Conservation (phyloP, 1,140 invertebrate genomes). For the Sycophaga agraensis region DNA sequence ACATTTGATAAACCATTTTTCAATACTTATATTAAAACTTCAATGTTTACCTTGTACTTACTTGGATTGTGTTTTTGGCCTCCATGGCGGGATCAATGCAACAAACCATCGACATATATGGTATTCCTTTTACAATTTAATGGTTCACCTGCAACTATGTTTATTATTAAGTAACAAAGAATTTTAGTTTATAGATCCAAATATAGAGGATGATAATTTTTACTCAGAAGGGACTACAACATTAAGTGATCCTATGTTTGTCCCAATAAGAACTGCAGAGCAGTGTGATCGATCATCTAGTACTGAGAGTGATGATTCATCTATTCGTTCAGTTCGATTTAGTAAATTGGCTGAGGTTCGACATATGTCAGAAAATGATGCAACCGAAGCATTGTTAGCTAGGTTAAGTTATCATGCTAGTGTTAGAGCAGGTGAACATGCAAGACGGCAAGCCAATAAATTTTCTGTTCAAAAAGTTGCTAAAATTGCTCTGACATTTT, state of each 20-base stretch:
- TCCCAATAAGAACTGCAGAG: slow-evolving; percentile 78
- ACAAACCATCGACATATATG: slow-evolving; percentile 66
- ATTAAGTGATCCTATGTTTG: slow-evolving; percentile 77
- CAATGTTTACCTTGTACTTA: slow-evolving; percentile 84
- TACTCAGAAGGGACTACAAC: slow-evolving; percentile 63
- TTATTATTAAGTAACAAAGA: too few relatives aligned
- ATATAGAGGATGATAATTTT: slow-evolving; percentile 69
- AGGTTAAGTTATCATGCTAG: slow-evolving; percentile 82
- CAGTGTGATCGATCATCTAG: slow-evolving; percentile 68
- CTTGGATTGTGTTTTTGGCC: slow-evolving; percentile 79
- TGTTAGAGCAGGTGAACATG: slow-evolving; percentile 70
- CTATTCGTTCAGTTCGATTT: slow-evolving; percentile 74
- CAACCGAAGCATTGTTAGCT: slow-evolving; percentile 80
- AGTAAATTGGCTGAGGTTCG: slow-evolving; percentile 83
- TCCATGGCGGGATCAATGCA: slow-evolving; percentile 79
- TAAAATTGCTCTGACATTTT: slow-evolving; percentile 76
- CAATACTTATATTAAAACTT: slow-evolving; percentile 84
- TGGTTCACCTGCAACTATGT: too few relatives aligned
- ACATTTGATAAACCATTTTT: slow-evolving; percentile 86
- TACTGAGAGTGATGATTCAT: slow-evolving; percentile 83
- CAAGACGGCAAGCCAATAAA: slow-evolving; percentile 68
- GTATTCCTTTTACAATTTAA: too few relatives aligned
- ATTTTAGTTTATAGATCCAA: slow-evolving; percentile 67
- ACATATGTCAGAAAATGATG: slow-evolving; percentile 79
- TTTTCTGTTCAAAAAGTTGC: slow-evolving; percentile 70